phyloP scores from a whole-genome alignment of 1,140 invertebrate genomes.

The Coenobita brevimanus region DNA sequence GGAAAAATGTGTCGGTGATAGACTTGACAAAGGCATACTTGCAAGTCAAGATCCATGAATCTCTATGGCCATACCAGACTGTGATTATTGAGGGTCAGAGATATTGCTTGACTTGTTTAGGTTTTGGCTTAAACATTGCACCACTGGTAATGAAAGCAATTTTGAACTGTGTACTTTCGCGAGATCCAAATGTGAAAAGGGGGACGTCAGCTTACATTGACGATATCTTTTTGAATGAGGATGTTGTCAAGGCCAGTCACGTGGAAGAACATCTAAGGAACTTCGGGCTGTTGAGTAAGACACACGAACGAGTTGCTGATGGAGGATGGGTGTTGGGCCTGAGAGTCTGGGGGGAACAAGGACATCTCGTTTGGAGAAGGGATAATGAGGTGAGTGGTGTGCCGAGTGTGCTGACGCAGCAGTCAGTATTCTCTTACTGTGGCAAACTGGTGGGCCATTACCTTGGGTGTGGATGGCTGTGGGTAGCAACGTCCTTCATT shows the following conservation, averaged over 20 bases:
- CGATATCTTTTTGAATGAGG: slow-evolving; percentile 21
- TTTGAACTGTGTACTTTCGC: slow-evolving; percentile 13
- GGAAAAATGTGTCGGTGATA: slow-evolving; percentile 13
- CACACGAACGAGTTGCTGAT: neutral
- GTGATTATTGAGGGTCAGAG: slow-evolving; percentile 8
- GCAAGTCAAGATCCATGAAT: slow-evolving; percentile 12
- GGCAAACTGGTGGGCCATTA: neutral
- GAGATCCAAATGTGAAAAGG: neutral
- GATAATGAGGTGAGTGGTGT: neutral
- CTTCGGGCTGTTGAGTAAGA: slow-evolving; percentile 30
- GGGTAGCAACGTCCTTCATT: neutral
- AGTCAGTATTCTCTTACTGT: neutral
- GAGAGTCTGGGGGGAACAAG: neutral
- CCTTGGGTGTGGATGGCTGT: slow-evolving; percentile 4
- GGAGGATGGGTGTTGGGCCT: neutral
- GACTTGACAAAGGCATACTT: slow-evolving; percentile 30
- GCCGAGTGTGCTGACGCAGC: neutral
- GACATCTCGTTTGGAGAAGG: neutral
- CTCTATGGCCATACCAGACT: slow-evolving; percentile 42
- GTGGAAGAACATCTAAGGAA: neutral
- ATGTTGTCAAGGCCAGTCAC: neutral
- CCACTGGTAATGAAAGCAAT: slow-evolving; percentile 26
- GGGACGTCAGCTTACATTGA: slow-evolving; percentile 1
- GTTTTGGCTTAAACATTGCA: slow-evolving; percentile 17
- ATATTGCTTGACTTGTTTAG: slow-evolving; percentile 23